Base-by-base conservation (phyloP, 2,888 invertebrate genomes). In the Scaptomyza flava region DNA sequence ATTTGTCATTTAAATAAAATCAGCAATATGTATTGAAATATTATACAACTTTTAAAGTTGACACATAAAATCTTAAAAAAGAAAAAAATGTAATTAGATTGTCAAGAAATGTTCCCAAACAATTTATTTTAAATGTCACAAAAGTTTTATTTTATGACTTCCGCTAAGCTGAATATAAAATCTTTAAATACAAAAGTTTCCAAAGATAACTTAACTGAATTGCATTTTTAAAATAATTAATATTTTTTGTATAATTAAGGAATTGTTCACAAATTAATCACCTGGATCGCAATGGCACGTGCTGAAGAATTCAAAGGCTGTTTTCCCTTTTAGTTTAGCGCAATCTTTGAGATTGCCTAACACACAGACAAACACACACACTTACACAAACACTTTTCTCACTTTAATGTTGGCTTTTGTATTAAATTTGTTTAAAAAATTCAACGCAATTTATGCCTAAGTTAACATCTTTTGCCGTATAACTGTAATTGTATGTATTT, bases 261-360 rank as follows among this genome's bases (percentile, higher is more conserved):
- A 41, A 41, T 41, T 4, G 11, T 47, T 30, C 64, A 69, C 53
- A 53, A 51, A 42, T 54, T 72, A 75, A 68, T 75, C 87, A 91
- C 91, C 91, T 91, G 91, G 91, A 91, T 89, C 89, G 81, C 78
- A 83, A 90, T 91, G 91, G 90, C 91, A 91, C 91, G 87, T 87
- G 87, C 84, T 89, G 90, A 90, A 91, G 90, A 89, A 89, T 90
- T 89, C 82, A 88, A 87, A 84, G 67, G 66, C 70, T 23, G 48
- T n/a, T 63, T 59, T 60, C 31, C 42, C 53, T 64, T 65, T 67
- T 72, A 60, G 59, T 27, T 61, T 56, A 45, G 65, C 46, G 70
- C 73, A 79, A 76, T 71, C 79, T 76, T 69, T 45, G 8, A 54
- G 64, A 68, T 61, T 79, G 58, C 47, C 52, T 33, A 36, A 20